A percentile compares a stretch with the other conserved stretches of the same genome.
Conservation (phyloP, 2,797 vertebrate species). For the Notamacropus eugenii region DNA sequence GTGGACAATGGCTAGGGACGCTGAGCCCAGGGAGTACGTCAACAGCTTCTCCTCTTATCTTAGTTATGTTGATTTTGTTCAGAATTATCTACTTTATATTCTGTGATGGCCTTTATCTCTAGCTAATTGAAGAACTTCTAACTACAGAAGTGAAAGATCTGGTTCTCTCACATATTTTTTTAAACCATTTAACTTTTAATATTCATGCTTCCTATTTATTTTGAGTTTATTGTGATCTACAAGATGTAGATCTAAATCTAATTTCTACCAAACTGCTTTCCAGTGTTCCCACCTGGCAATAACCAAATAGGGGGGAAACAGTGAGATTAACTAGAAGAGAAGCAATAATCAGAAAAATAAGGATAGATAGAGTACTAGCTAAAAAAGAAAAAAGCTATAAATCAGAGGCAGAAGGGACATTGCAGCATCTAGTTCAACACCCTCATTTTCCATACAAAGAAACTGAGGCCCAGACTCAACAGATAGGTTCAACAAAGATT, state of each 20-base stretch:
- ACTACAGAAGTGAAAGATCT: not conserved
- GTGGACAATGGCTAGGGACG: not conserved
- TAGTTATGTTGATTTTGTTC: not conserved
- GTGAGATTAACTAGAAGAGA: not conserved
- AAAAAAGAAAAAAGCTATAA: not conserved
- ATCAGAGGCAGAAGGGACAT: not conserved
- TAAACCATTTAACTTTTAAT: not conserved
- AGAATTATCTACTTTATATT: not conserved
- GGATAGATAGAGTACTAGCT: not conserved
- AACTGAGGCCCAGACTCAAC: not conserved
- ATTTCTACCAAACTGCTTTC: not conserved
- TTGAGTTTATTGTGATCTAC: not conserved
- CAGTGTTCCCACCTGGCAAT: not conserved
- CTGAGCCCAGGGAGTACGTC: not conserved
- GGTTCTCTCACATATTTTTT: not conserved
- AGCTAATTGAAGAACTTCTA: not conserved
- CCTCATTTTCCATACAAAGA: not conserved
- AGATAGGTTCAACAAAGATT: not conserved
- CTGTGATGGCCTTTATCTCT: not conserved
- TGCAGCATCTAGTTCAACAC: not conserved
- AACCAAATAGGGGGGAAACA: not conserved
- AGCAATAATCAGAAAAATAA: not conserved
- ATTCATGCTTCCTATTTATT: not conserved
- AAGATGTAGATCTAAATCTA: not conserved
- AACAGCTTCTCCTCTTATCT: not conserved